These are phyloP conservation scores for Pantala flavescens DNA, from an alignment of 1,140 invertebrate species.

Conservation along the genomic window DNA sequence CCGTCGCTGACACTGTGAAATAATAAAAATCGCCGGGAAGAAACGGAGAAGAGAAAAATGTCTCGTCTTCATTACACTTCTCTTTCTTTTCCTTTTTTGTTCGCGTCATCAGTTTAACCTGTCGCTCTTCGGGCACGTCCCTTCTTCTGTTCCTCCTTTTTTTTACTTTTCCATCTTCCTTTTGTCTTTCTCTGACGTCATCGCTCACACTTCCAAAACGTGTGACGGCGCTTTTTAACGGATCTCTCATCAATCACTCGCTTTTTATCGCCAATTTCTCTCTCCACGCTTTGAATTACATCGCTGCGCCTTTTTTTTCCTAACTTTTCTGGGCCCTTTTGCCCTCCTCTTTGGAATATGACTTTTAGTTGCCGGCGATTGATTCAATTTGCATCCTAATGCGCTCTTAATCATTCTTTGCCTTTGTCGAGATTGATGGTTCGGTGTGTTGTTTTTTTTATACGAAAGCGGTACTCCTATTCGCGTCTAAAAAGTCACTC, in stretches of 20 bases:
- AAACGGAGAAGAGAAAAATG: background rate
- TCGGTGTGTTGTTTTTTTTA: too few relatives aligned
- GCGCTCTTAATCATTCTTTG: too few relatives aligned
- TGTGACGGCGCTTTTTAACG: background rate
- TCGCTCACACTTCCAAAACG: background rate
- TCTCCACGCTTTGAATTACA: background rate
- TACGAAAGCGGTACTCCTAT: too few relatives aligned
- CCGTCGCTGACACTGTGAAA: background rate
- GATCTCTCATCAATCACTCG: background rate
- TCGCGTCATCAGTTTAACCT: background rate
- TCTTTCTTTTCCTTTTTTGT: background rate
- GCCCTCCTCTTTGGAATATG: background rate
- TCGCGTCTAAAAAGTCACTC: too few relatives aligned
- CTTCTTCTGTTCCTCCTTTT: conserved; percentile 13
- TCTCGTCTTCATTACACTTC: background rate
- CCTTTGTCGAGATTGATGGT: too few relatives aligned
- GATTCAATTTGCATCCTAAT: too few relatives aligned
- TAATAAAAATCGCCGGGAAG: background rate
- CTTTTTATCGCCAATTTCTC: background rate
- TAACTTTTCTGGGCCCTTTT: background rate
- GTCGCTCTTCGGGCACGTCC: background rate
- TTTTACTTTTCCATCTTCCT: background rate
- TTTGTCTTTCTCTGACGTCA: conserved; percentile 1
- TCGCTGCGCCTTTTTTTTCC: background rate
- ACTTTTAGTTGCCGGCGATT: too few relatives aligned